A percentile compares a stretch with the other conserved stretches of the same genome.
Evolutionary conservation across 1,140 invertebrate genomes (phyloP).

Genomic region (Aphidius gifuensis): DNA sequence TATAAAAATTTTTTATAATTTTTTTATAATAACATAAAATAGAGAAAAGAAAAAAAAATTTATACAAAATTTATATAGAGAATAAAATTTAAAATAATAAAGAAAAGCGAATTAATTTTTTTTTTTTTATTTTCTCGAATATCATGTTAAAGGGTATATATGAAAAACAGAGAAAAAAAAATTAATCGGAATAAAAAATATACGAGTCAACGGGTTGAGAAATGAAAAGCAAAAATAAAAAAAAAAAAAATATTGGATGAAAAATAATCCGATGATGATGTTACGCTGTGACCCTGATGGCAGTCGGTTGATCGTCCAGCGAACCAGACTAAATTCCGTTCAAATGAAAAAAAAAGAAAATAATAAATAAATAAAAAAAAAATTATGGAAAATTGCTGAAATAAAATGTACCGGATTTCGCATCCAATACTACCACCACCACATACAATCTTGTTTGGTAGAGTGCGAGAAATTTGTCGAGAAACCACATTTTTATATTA

Average conservation of each 20-base stretch:
- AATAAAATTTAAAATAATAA: too few species aligned
- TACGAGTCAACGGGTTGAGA: too few species aligned
- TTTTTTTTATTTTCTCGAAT: too few species aligned
- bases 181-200: too few species aligned
- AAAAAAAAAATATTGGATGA: conserved; percentile 7
- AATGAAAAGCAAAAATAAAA: background rate
- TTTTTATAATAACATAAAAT: too few species aligned
- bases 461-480: background rate
- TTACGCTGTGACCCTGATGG: conserved; percentile 5
- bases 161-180: too few species aligned
- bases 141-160: too few species aligned
- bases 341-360: conserved; percentile 1
- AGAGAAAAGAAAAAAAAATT: background rate
- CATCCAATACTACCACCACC: too few species aligned
- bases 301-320: conserved; percentile 8
- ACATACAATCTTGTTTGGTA: conserved; percentile 7
- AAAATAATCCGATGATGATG: conserved; percentile 17
- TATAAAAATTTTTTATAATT: too few species aligned
- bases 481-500: too few species aligned
- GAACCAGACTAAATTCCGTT: background rate
- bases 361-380: background rate
- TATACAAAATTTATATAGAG: background rate
- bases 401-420: too few species aligned
- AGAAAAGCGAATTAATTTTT: too few species aligned
- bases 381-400: background rate